Evolutionary conservation across 92 coral and sea anemone genomes (phyloP).

Genomic region (Anthopleura xanthogrammica): DNA sequence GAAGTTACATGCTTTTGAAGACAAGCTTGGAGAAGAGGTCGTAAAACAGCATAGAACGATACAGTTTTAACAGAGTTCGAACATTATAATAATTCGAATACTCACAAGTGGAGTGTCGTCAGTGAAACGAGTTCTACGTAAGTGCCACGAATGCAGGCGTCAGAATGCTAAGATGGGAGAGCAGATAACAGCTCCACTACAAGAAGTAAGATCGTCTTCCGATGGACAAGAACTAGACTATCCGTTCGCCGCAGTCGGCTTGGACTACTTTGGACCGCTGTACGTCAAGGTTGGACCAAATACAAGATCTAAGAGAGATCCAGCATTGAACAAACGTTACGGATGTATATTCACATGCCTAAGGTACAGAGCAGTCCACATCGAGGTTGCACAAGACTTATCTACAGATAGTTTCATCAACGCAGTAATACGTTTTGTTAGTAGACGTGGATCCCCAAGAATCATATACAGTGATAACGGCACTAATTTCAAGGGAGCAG

Average conservation of each 20-base stretch:
- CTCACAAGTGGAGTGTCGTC: constrained; percentile 42
- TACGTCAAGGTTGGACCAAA: constrained; percentile 51
- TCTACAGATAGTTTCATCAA: constrained; percentile 52
- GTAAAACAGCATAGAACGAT: too few species aligned
- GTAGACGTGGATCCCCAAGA: constrained; percentile 49
- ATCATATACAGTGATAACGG: constrained; percentile 62
- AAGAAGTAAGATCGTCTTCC: constrained; percentile 48
- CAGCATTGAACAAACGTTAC: constrained; percentile 48
- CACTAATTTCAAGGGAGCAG: constrained; percentile 53
- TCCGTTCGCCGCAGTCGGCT: constrained; percentile 62
- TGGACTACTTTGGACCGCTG: constrained; percentile 60
- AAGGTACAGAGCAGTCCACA: constrained; percentile 62
- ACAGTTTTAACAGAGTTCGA: too few species aligned
- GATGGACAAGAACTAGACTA: constrained; percentile 51
- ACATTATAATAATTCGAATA: too few species aligned
- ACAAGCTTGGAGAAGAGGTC: too few species aligned
- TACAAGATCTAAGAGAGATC: constrained; percentile 45
- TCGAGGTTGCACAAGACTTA: constrained; percentile 48
- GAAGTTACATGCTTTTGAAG: too few species aligned
- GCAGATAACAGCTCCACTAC: constrained; percentile 54
- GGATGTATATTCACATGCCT: constrained; percentile 61
- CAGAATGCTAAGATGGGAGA: constrained; percentile 49
- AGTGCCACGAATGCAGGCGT: too few species aligned
- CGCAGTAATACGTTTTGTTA: constrained; percentile 51
- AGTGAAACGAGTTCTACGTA: constrained; percentile 36